Conservation (phyloP, 37 sponge, comb jelly and placozoan species). For the Beroe ovata region DNA sequence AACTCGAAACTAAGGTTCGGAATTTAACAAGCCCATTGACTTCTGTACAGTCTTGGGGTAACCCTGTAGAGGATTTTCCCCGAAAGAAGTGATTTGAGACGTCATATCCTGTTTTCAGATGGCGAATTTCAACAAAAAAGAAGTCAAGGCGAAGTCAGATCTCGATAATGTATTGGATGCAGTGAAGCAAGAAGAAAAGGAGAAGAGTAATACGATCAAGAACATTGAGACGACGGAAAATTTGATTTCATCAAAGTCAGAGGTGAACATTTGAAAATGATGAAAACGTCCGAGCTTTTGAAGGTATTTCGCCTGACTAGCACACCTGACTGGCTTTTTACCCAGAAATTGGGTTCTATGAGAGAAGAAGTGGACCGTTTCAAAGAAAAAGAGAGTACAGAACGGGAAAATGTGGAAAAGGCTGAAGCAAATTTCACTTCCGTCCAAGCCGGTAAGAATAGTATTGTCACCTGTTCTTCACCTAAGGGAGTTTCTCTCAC, state of each 20-base stretch:
- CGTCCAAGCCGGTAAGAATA: neutral
- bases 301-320: too few relatives aligned
- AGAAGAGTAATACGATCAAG: neutral
- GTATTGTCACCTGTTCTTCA: too few relatives aligned
- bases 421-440: constrained; percentile 17
- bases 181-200: constrained; percentile 54
- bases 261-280: too few relatives aligned
- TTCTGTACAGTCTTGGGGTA: too few relatives aligned
- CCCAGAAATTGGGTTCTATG: neutral
- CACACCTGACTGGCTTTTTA: too few relatives aligned
- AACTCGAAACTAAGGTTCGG: constrained; percentile 18
- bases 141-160: constrained; percentile 50
- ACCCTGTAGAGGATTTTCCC: too few relatives aligned
- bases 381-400: neutral
- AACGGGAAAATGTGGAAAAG: constrained; percentile 15
- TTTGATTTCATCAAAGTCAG: constrained; percentile 35
- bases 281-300: too few relatives aligned
- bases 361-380: neutral
- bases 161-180: constrained; percentile 37
- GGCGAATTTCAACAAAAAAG: constrained; percentile 11
- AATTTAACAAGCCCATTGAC: too few relatives aligned
- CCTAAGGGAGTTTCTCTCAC: too few relatives aligned
- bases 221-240: constrained; percentile 13
- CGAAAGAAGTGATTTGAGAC: too few relatives aligned
- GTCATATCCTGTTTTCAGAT: constrained; percentile 10